Base-by-base conservation (phyloP, 1,140 invertebrate species). In the Potamilus streckersoni region DNA sequence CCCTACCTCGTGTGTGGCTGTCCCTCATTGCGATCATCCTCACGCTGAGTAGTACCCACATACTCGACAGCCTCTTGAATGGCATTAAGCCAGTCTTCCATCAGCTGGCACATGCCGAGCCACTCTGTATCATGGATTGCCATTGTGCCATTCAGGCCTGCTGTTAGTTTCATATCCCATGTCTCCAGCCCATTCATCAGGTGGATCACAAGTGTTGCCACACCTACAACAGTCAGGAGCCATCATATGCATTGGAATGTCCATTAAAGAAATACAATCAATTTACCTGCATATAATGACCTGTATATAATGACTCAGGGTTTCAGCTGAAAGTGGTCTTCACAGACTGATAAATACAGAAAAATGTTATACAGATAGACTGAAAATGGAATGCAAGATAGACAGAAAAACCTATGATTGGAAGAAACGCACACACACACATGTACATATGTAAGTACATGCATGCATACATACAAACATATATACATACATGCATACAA, bases 31-130 rank as follows among this genome's bases (percentile, higher is more conserved):
- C 83, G 69, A 11, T 87, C 86, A 20, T 85, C 84, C 70, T 85
- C 83, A 19, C 77, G 81, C 73, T 84, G 82, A 2, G 85, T 85
- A 27, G 80, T 78, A 23, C 87, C 88, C 68, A 87, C 82, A 69
- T 84, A 82, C 80, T 81, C 72, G n/a, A 82, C 19, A 14, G 82
- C 80, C 19, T 83, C 70, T 62, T 86, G 81, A 0, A 89, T 74
- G 4, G 73, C 63, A n/a, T 59, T 49, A 49, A 84, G 64, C 88
- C 89, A 90, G 20, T 90, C 89, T 69, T 90, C 89, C 80, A 90
- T 80, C 19, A 80, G 73, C 15, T 86, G 81, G 66, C 81, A 84
- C 23, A 90, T 84, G 14, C 69, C 65, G 55, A 74, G 79, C 89
- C 88, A 89, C 69, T 89, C 89, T n/a, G 80, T 83, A 56, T 89